Evolutionary conservation across 2,797 vertebrate species (phyloP).

Genomic region (Schizopygopsis pylzovi): DNA sequence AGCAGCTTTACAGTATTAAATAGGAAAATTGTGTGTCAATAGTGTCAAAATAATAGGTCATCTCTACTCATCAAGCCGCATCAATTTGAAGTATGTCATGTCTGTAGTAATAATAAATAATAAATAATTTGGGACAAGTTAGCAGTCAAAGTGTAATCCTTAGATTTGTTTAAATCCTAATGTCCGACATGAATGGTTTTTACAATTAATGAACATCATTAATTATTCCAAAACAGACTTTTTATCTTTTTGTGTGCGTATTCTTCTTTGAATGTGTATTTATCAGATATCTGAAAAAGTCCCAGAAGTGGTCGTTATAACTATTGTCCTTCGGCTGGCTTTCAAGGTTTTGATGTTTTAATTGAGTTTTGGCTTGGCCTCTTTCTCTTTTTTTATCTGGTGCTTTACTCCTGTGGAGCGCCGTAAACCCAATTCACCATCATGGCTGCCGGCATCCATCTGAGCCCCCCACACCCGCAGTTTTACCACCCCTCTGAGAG

Average conservation of each 20-base stretch:
- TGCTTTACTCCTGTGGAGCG: constrained; percentile 47
- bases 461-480: constrained; percentile 35
- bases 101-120: background rate
- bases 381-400: constrained; percentile 42
- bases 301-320: constrained; percentile 23
- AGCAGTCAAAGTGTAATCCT: background rate
- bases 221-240: background rate
- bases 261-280: background rate
- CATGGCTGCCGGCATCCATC: constrained; percentile 51
- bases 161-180: background rate
- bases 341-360: constrained; percentile 71
- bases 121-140: constrained; percentile 25
- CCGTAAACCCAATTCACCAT: constrained; percentile 57
- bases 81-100: background rate
- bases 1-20: no score
- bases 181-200: background rate
- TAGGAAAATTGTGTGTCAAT: no score
- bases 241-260: background rate
- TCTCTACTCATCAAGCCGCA: background rate
- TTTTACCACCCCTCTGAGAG: constrained; percentile 57
- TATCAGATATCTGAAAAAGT: constrained; percentile 3
- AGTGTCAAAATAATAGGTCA: background rate
- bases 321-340: constrained; percentile 66
- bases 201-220: background rate
- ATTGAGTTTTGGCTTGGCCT: constrained; percentile 62